Evolutionary conservation across 2,113 vertebrate species (phyloP).

Genomic region (Orientallactaga bullata): DNA sequence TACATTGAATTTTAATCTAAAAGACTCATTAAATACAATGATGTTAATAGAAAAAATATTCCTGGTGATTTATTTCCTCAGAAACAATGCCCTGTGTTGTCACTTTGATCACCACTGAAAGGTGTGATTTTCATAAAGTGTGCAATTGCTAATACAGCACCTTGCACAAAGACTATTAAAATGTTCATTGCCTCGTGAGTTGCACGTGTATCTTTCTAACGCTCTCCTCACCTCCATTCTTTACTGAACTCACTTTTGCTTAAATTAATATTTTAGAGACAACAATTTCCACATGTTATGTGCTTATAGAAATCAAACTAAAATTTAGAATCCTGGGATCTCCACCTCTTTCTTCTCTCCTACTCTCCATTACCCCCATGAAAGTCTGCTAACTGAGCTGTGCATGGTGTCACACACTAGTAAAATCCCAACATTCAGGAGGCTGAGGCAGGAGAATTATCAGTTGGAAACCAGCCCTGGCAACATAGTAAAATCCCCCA

Average conservation of each 20-base stretch:
- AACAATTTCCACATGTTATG: neutral
- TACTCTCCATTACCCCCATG: neutral
- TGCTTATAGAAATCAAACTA: neutral
- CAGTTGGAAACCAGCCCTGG: neutral
- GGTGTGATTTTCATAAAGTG: constrained; percentile 58
- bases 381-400: neutral
- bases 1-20: constrained; percentile 55
- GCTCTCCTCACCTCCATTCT: neutral
- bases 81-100: constrained; percentile 51
- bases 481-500: neutral
- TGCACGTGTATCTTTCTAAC: neutral
- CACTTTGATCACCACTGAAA: constrained; percentile 69
- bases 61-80: constrained; percentile 27
- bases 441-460: neutral
- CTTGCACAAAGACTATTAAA: constrained; percentile 57
- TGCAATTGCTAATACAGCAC: constrained; percentile 64
- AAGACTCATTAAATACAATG: constrained; percentile 51
- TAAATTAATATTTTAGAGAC: constrained; percentile 17
- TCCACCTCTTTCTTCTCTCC: neutral
- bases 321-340: neutral
- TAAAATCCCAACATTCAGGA: neutral
- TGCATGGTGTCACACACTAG: neutral
- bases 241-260: neutral
- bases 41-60: constrained; percentile 44
- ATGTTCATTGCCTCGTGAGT: constrained; percentile 8